These are phyloP conservation scores for Tenthredo scrophulariae DNA, from an alignment of 2,888 invertebrate genomes.

Conservation along the genomic window DNA sequence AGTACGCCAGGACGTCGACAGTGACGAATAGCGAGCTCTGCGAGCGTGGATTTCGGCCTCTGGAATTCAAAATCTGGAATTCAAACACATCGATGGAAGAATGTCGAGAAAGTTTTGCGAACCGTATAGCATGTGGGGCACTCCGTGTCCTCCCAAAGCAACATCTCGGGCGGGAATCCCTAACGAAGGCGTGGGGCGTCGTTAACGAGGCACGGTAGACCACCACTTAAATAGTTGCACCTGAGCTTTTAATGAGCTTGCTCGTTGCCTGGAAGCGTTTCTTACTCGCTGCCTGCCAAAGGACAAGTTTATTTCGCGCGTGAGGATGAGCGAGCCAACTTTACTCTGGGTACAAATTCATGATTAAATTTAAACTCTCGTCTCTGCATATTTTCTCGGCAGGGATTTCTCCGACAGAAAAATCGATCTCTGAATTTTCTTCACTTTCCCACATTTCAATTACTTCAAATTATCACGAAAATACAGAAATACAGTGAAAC, in stretches of 20 bases:
- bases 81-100: not conserved
- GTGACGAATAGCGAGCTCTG: not conserved
- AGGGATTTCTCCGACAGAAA: not conserved
- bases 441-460: not conserved
- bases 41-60: not conserved
- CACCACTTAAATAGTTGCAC: constrained; percentile 45
- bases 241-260: constrained; percentile 49
- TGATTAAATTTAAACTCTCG: not conserved
- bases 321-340: not conserved
- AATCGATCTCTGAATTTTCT: not conserved
- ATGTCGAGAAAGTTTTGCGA: not conserved
- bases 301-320: not conserved
- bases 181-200: constrained; percentile 36
- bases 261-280: constrained; percentile 37
- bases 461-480: not conserved
- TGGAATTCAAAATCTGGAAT: not conserved
- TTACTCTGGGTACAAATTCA: not conserved
- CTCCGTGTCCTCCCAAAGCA: not conserved
- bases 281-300: not conserved
- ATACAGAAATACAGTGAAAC: not conserved
- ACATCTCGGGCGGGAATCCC: not conserved
- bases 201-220: constrained; percentile 39
- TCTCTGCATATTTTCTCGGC: not conserved
- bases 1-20: not conserved
- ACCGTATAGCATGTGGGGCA: not conserved